A percentile compares a stretch with the other conserved stretches of the same genome.
phyloP scores from a whole-genome alignment of 1,140 invertebrate species.

The Drosophila nigromelanica region DNA sequence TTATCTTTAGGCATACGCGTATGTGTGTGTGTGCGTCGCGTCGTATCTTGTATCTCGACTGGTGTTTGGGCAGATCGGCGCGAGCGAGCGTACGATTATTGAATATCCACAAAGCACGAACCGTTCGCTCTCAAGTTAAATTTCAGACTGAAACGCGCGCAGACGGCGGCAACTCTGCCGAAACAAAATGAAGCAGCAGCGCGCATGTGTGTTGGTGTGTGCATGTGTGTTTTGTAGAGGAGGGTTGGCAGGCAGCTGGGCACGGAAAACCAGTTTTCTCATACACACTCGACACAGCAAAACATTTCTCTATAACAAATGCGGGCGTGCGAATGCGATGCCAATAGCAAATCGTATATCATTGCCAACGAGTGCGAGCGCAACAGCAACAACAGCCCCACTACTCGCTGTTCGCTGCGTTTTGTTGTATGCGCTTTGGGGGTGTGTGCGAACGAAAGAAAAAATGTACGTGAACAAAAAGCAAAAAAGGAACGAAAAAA shows the following conservation, averaged over 20 bases:
- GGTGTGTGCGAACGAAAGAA: conserved; percentile 73
- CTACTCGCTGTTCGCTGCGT: conserved; percentile 30
- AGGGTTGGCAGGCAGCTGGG: conserved; percentile 56
- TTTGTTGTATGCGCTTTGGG: conserved; percentile 49
- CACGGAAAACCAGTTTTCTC: conserved; percentile 62
- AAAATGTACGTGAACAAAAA: conserved; percentile 55
- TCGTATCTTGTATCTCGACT: conserved; percentile 44
- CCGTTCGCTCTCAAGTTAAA: conserved; percentile 60
- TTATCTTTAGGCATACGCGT: conserved; percentile 12
- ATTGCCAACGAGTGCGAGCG: conserved; percentile 29
- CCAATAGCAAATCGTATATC: conserved; percentile 36
- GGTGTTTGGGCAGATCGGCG: conserved; percentile 43
- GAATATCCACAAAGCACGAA: conserved; percentile 15
- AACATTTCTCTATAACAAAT: conserved; percentile 77
- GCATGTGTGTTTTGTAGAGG: conserved; percentile 13
- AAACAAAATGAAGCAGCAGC: conserved; percentile 74
- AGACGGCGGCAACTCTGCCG: conserved; percentile 66
- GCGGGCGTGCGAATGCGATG: conserved; percentile 57
- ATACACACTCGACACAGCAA: conserved; percentile 25
- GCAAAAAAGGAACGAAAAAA: conserved; percentile 32
- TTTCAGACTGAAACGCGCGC: conserved; percentile 55
- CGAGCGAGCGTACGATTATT: conserved; percentile 31
- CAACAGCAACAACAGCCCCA: conserved; percentile 18
- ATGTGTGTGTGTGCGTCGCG: conserved; percentile 24
- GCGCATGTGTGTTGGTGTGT: conserved; percentile 57